Evolutionary conservation across 1,140 invertebrate species (phyloP).

Genomic region (Saccostrea cuccullata): DNA sequence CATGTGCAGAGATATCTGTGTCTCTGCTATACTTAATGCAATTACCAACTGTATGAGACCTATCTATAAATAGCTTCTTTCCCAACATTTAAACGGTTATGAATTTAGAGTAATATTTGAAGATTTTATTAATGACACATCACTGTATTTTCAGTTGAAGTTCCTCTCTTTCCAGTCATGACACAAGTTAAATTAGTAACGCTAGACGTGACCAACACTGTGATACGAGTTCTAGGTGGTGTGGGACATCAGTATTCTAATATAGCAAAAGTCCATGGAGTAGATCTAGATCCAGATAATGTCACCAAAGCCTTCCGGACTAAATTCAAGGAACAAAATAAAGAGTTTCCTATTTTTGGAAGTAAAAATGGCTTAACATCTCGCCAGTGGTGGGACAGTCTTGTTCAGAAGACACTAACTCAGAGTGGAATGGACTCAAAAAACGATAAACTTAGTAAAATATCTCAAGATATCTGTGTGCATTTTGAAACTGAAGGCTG

Average conservation of each 20-base stretch:
- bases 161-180: conserved; percentile 17
- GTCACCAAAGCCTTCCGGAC: conserved; percentile 84
- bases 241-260: conserved; percentile 87
- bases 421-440: conserved; percentile 63
- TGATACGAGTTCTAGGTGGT: conserved; percentile 85
- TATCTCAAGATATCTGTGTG: conserved; percentile 80
- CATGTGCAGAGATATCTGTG: too few species aligned
- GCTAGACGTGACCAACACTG: conserved; percentile 92
- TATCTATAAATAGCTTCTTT: too few species aligned
- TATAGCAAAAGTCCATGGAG: conserved; percentile 85
- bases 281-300: conserved; percentile 81
- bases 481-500: conserved; percentile 85
- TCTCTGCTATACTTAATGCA: too few species aligned
- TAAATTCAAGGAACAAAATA: conserved; percentile 78
- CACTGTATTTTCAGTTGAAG: neutral
- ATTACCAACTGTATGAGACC: too few species aligned
- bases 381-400: conserved; percentile 88
- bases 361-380: conserved; percentile 84
- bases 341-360: conserved; percentile 89
- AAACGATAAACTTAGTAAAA: conserved; percentile 78
- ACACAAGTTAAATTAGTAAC: conserved; percentile 81
- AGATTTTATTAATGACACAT: too few species aligned
- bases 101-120: too few species aligned
- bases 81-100: too few species aligned
- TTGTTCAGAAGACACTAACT: conserved; percentile 85